phyloP scores from a whole-genome alignment of 1,140 invertebrate species.

The Neotoxoptera formosana region DNA sequence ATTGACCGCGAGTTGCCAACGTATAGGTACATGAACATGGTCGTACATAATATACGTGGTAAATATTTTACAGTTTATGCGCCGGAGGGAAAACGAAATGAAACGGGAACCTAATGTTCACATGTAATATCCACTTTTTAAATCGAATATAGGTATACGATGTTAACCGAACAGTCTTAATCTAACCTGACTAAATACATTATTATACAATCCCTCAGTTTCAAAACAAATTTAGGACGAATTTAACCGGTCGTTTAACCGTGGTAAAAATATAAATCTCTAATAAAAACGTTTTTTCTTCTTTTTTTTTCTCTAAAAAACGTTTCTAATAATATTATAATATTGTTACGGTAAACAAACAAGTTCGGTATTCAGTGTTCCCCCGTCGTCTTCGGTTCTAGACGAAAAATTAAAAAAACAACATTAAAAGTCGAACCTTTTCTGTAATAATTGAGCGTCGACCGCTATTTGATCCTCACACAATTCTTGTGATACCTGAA shows the following conservation, averaged over 20 bases:
- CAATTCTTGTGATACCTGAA: background rate
- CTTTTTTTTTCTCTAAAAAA: background rate
- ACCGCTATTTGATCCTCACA: background rate
- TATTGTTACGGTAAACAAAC: too few relatives aligned
- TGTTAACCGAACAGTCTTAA: background rate
- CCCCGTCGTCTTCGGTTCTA: background rate
- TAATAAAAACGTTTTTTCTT: background rate
- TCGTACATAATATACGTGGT: background rate
- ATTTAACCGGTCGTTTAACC: background rate
- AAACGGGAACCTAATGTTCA: background rate
- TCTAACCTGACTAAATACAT: background rate
- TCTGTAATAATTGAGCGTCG: background rate
- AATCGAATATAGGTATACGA: background rate
- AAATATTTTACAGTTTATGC: background rate
- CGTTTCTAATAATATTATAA: too few relatives aligned
- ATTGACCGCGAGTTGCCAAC: background rate
- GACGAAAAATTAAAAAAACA: background rate
- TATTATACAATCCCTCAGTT: background rate
- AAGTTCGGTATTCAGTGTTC: background rate
- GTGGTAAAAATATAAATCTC: background rate
- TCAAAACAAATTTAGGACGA: background rate
- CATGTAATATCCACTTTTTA: background rate
- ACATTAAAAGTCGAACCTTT: background rate
- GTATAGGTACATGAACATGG: background rate
- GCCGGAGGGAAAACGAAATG: background rate